A percentile compares a stretch with the other conserved stretches of the same genome.
phyloP scores from a whole-genome alignment of 2,888 invertebrate genomes.

The Perizoma affinitatum region DNA sequence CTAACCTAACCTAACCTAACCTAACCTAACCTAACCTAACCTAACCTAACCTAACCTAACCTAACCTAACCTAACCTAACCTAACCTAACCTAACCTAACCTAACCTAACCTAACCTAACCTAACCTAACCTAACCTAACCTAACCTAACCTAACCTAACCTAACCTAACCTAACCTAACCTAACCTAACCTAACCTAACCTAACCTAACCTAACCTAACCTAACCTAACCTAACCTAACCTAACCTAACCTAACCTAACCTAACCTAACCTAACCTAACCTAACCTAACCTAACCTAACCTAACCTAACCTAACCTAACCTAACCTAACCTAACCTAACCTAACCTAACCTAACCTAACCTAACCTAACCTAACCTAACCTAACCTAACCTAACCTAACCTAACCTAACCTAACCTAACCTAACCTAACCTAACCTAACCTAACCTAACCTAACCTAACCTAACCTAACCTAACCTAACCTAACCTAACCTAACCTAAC shows the following conservation, averaged over 20 bases:
- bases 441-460: conserved; percentile 1
- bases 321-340: conserved; percentile 1
- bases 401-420: conserved; percentile 1
- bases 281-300: conserved; percentile 1
- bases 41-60: conserved; percentile 1
- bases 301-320: conserved; percentile 1
- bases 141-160: conserved; percentile 1
- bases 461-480: conserved; percentile 1
- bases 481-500: conserved; percentile 1
- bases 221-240: conserved; percentile 1
- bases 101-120: conserved; percentile 1
- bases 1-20: conserved; percentile 1
- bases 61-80: conserved; percentile 1
- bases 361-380: conserved; percentile 1
- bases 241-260: conserved; percentile 1
- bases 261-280: conserved; percentile 1
- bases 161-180: conserved; percentile 1
- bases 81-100: conserved; percentile 1
- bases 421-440: conserved; percentile 1
- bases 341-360: conserved; percentile 1
- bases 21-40: conserved; percentile 1
- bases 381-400: conserved; percentile 1
- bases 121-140: conserved; percentile 1
- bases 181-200: conserved; percentile 1
- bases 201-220: conserved; percentile 1